These are phyloP conservation scores for Pegoplata infirma DNA, from an alignment of 2,888 invertebrate genomes.

Conservation along the genomic window DNA sequence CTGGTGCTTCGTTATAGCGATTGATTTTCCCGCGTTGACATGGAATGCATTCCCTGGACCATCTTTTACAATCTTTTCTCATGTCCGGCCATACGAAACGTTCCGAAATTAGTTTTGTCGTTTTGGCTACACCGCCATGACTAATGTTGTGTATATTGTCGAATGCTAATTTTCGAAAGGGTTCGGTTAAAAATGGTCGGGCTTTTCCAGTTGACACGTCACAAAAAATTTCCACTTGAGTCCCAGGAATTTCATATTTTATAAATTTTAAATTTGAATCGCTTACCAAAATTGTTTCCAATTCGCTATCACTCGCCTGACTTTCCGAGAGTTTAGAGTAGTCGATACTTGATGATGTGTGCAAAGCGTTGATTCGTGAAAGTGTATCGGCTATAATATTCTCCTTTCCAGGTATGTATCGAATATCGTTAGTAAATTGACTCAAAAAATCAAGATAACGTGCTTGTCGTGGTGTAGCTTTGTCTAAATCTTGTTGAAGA, in stretches of 20 bases:
- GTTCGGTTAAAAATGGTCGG: constrained; percentile 36
- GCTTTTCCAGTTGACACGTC: background rate
- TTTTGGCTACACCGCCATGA: constrained; percentile 21
- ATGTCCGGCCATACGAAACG: constrained; percentile 31
- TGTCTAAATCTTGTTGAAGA: constrained; percentile 67
- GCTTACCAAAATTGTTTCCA: background rate
- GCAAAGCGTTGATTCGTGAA: constrained; percentile 56
- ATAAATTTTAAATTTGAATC: constrained; percentile 5
- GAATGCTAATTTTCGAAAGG: constrained; percentile 30
- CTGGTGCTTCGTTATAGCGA: too few relatives aligned
- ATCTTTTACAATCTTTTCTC: constrained; percentile 18
- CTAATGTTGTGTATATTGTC: constrained; percentile 27
- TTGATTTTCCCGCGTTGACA: too few relatives aligned
- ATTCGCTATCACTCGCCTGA: background rate
- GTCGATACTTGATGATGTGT: constrained; percentile 68
- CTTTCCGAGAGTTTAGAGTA: constrained; percentile 67
- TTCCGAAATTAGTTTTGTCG: background rate
- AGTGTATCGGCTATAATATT: constrained; percentile 34
- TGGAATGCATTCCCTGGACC: background rate
- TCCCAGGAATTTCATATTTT: constrained; percentile 8
- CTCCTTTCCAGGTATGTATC: constrained; percentile 32
- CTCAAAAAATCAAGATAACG: constrained; percentile 18
- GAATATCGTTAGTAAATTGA: constrained; percentile 44
- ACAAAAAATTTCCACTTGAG: constrained; percentile 1
- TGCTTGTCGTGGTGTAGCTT: constrained; percentile 54